phyloP scores from a whole-genome alignment of 2,888 invertebrate genomes.

The Perizoma flavofasciatum region DNA sequence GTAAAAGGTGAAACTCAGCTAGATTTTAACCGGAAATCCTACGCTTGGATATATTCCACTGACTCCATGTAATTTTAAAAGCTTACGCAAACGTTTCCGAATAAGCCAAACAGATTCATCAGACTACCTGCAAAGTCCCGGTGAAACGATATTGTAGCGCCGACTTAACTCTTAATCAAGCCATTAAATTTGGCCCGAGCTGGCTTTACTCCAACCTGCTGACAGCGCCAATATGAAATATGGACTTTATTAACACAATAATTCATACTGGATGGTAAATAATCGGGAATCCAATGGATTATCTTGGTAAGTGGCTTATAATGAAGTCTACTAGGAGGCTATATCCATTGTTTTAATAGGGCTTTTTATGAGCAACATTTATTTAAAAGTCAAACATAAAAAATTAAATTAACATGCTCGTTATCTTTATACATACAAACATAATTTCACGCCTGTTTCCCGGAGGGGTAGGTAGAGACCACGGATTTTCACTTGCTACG shows the following conservation, averaged over 20 bases:
- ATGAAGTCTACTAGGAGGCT: constrained; percentile 15
- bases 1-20: not conserved
- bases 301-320: constrained; percentile 19
- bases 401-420: constrained; percentile 9
- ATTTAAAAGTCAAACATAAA: constrained; percentile 6
- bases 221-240: constrained; percentile 49
- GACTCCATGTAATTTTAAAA: constrained; percentile 27
- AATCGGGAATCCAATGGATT: constrained; percentile 31
- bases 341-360: constrained; percentile 11
- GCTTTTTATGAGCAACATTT: constrained; percentile 14
- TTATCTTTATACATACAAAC: too few species aligned
- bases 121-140: constrained; percentile 31
- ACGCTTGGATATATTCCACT: constrained; percentile 20
- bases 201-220: constrained; percentile 67
- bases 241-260: constrained; percentile 35
- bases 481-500: too few species aligned
- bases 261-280: constrained; percentile 28
- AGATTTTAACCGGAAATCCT: constrained; percentile 10
- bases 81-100: constrained; percentile 25
- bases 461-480: too few species aligned
- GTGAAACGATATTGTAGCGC: constrained; percentile 49
- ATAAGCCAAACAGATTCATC: constrained; percentile 28
- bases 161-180: constrained; percentile 62
- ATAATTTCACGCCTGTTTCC: too few species aligned
- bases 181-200: constrained; percentile 63